Conservation (phyloP, 2,797 vertebrate genomes). For the Brachymystax lenok region DNA sequence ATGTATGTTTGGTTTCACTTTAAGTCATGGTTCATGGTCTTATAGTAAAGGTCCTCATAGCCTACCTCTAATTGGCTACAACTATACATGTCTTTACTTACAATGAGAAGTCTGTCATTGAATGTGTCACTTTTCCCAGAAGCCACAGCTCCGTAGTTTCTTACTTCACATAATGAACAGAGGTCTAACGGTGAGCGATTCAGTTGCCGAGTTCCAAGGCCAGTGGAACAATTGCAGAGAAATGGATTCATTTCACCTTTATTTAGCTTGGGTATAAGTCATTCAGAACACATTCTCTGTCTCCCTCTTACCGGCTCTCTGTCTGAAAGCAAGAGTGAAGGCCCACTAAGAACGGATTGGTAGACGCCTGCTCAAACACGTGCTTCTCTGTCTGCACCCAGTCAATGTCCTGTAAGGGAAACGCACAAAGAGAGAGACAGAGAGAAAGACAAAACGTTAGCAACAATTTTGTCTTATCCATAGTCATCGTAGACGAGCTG, state of each 20-base stretch:
- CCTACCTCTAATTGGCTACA: no score
- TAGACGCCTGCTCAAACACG: constrained; percentile 97
- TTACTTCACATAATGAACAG: not conserved
- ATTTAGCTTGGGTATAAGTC: not conserved
- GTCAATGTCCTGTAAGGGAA: constrained; percentile 88
- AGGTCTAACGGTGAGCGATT: not conserved
- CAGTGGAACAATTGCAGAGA: not conserved
- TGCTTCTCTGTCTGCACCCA: constrained; percentile 99
- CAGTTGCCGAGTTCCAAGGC: not conserved
- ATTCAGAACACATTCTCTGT: not conserved
- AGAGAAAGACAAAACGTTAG: constrained; percentile 3
- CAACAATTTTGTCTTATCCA: not conserved
- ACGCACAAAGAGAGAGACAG: constrained; percentile 29
- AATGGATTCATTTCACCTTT: not conserved
- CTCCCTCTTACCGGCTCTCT: constrained; percentile 88
- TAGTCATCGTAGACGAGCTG: not conserved
- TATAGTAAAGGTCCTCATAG: no score
- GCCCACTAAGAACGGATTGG: constrained; percentile 95
- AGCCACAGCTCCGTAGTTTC: not conserved
- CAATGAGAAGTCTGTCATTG: not conserved
- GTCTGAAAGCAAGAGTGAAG: constrained; percentile 99
- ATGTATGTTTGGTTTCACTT: no score
- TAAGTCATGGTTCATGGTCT: no score
- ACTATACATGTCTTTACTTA: not conserved
- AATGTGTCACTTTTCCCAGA: not conserved